phyloP scores from a whole-genome alignment of 2,113 vertebrate species.

The Anser cygnoides region DNA sequence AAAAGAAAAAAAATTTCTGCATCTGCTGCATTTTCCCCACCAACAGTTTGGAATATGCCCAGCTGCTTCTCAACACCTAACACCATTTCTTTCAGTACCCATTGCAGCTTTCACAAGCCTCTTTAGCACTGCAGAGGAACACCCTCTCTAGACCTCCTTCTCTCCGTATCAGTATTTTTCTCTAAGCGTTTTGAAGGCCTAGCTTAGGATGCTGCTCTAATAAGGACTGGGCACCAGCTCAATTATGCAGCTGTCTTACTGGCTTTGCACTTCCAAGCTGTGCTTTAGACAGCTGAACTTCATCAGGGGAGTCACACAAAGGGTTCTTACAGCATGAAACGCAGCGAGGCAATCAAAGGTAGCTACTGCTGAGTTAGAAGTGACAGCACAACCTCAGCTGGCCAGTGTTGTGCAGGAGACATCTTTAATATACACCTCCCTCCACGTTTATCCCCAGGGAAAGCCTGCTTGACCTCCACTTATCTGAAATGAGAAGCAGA shows the following conservation, averaged over 20 bases:
- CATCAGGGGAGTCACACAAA: slow-evolving; percentile 28
- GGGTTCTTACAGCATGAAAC: neutral
- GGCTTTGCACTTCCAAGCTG: neutral
- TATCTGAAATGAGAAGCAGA: neutral
- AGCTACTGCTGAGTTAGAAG: neutral
- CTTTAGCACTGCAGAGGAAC: neutral
- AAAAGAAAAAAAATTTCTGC: neutral
- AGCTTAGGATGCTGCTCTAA: neutral
- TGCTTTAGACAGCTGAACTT: slow-evolving; percentile 51
- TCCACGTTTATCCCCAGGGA: neutral
- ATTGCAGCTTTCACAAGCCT: neutral
- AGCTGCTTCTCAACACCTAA: neutral
- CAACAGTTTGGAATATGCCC: neutral
- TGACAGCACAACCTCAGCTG: neutral
- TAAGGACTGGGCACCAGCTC: neutral
- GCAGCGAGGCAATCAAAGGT: neutral
- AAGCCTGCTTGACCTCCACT: neutral
- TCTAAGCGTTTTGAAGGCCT: neutral
- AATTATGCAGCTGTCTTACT: slow-evolving; percentile 51
- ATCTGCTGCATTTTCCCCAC: neutral
- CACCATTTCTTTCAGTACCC: neutral
- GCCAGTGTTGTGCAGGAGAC: neutral
- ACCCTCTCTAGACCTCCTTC: neutral
- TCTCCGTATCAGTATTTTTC: accelerated
- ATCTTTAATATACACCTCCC: neutral